A percentile compares a stretch with the other conserved stretches of the same genome.
phyloP scores from a whole-genome alignment of 2,113 vertebrate species.

The Paramormyrops kingsleyae region DNA sequence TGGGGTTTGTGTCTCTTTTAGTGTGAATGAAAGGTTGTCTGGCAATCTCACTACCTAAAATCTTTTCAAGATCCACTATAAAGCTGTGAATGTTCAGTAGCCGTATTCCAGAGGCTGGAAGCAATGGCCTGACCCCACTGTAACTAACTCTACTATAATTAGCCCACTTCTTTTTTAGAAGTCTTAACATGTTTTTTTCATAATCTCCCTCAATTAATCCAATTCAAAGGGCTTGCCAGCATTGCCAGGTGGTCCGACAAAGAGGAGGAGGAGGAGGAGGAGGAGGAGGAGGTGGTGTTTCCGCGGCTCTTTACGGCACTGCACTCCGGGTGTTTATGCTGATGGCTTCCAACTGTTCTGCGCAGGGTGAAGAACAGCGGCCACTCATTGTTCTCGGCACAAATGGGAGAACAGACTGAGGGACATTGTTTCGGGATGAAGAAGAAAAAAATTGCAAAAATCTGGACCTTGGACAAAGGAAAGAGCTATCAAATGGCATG shows the following conservation, averaged over 20 bases:
- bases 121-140: not conserved
- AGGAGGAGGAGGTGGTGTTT: not conserved
- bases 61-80: not conserved
- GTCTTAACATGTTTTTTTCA: conserved; percentile 24
- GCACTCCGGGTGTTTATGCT: not conserved
- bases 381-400: not conserved
- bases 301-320: not conserved
- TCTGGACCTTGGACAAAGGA: not conserved
- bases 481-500: conserved; percentile 19
- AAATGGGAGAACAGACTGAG: conserved; percentile 9
- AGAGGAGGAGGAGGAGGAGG: not conserved
- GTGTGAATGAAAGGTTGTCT: conserved; percentile 15
- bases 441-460: not conserved
- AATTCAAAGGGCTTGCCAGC: conserved; percentile 20
- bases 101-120: not conserved
- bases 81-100: not conserved
- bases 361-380: not conserved
- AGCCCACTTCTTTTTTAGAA: conserved; percentile 10
- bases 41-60: not conserved
- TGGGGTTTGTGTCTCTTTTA: not conserved
- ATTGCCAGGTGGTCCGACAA: conserved; percentile 15
- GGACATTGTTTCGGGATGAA: not conserved
- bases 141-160: conserved; percentile 14
- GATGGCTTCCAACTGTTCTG: conserved; percentile 10
- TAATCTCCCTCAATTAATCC: conserved; percentile 28